A percentile compares a stretch with the other conserved stretches of the same genome.
These are phyloP conservation scores for Calonectris borealis DNA, from an alignment of 2,113 vertebrate species.

Conservation along the genomic window DNA sequence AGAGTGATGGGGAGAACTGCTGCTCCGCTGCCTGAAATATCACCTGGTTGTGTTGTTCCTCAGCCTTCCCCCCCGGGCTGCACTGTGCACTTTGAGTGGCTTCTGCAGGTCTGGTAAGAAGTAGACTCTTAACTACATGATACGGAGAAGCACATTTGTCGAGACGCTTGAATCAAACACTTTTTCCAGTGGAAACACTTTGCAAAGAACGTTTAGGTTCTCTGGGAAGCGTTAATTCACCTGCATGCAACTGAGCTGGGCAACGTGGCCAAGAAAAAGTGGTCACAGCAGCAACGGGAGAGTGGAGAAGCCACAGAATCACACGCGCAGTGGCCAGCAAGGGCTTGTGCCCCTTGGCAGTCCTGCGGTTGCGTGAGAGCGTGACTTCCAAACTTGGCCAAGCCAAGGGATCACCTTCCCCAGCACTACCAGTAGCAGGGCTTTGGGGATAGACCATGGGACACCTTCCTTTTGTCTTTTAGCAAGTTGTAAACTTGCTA, in stretches of 20 bases:
- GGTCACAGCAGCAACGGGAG: accelerated
- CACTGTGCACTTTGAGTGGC: too few species aligned
- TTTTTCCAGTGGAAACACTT: background rate
- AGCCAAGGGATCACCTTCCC: background rate
- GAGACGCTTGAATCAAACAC: background rate
- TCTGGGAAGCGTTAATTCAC: background rate
- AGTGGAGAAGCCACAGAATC: background rate
- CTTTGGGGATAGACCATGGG: background rate
- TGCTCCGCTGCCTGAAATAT: background rate
- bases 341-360: background rate
- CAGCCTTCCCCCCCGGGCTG: background rate
- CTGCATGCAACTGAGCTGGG: background rate
- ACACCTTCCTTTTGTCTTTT: background rate
- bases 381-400: background rate
- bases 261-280: background rate
- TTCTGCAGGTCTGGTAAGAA: background rate
- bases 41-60: background rate
- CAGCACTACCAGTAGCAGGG: background rate
- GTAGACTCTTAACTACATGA: background rate
- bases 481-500: background rate
- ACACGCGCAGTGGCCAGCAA: accelerated
- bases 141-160: background rate
- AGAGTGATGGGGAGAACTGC: background rate
- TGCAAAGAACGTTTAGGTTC: background rate
- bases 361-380: background rate